Percentiles rank a stretch among this genome's conserved stretches.
Evolutionary conservation across 2,113 vertebrate species (phyloP).

Genomic region (Nothobranchius kuhntae): DNA sequence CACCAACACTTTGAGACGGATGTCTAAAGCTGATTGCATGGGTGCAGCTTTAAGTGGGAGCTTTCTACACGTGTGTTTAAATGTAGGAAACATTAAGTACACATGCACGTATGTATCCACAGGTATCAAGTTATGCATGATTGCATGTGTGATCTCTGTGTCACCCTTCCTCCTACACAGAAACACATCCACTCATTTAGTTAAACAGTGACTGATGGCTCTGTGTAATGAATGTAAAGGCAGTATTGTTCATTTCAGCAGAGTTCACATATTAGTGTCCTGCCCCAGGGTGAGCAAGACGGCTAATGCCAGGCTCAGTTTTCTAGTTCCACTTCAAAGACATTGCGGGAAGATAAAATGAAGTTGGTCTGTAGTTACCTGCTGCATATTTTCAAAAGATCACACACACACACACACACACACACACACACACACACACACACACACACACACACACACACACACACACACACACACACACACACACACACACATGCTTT

Average conservation of each 20-base stretch:
- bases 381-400: constrained; percentile 34
- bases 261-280: constrained; percentile 63
- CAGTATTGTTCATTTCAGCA: constrained; percentile 63
- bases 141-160: constrained; percentile 37
- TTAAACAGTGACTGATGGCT: constrained; percentile 67
- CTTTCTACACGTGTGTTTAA: not conserved
- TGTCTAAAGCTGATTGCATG: not conserved
- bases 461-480: too few relatives aligned
- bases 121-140: constrained; percentile 50
- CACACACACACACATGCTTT: too few relatives aligned
- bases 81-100: constrained; percentile 33
- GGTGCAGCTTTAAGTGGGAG: not conserved
- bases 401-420: constrained; percentile 12
- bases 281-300: constrained; percentile 44
- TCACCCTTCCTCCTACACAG: constrained; percentile 23
- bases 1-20: not conserved
- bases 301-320: constrained; percentile 61
- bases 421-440: too few relatives aligned
- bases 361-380: constrained; percentile 20
- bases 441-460: too few relatives aligned
- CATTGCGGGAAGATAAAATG: constrained; percentile 19
- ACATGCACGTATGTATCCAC: constrained; percentile 29
- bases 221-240: constrained; percentile 64
- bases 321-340: constrained; percentile 66
- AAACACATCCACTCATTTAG: constrained; percentile 7